Base-by-base conservation (phyloP, 2,113 vertebrate genomes). In the Sapajus apella region DNA sequence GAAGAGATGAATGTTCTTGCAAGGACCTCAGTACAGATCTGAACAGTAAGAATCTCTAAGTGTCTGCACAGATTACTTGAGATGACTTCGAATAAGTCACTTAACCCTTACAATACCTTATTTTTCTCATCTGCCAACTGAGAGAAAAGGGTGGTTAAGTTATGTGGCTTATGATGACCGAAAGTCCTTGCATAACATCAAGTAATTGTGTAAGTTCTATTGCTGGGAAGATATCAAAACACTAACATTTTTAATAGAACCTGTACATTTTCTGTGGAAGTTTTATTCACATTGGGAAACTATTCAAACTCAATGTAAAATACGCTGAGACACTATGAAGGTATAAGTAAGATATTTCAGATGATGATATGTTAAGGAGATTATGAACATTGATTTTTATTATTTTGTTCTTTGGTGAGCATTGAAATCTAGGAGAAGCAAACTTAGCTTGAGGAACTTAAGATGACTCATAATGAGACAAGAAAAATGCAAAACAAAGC, bases 381-480 rank as follows among this genome's bases (percentile, higher is more conserved):
- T 47, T 32, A 20, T 21, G 14, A 88, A 50, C 3, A 58, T 10
- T 73, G 35, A 56, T 27, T 86, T 94, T 95, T 87, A 27, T 66
- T 79, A 64, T 83, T 79, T 80, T 85, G 6, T 68, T 87, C 73
- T 96, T 75, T 70, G 47, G 21, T 61, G 75, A 95, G 6, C 43
- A 25, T 23, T 89, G 27, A 93, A 85, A 58, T 61, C 43, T 37
- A 23, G 18, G 18, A 79, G 58, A 92, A 93, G 43, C 66, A 89
- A 88, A 68, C 0, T 37, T 58, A 79, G 56, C 43, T 52, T 66
- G 58, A 75, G 40, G 37, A 79, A 92, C 61, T 23, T 66, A 72
- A 95, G 21, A 90, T 68, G 73, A 83, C 37, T 87, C 93, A 83
- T 35, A 81, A 43, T 56, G 58, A 95, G 70, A 73, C 17, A 77